Conservation (phyloP, 2,888 invertebrate genomes). For the Aphodius granarius region DNA sequence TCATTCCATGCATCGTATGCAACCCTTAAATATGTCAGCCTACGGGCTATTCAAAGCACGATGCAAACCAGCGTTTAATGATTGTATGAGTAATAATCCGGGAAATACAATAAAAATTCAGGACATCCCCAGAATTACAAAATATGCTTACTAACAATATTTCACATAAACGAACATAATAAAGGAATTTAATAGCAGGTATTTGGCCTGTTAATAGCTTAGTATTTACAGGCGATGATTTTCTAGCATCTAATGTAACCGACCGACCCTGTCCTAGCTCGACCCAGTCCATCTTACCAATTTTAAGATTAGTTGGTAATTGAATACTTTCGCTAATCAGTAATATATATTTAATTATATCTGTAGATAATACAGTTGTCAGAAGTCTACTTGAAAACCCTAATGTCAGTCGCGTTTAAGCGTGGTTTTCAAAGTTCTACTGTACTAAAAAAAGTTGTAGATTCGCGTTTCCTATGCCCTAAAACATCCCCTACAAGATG, state of each 20-base stretch:
- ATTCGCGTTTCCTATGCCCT: too few relatives aligned
- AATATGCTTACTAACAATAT: constrained; percentile 7
- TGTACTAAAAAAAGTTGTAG: too few relatives aligned
- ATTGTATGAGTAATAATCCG: background rate
- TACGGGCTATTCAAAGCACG: background rate
- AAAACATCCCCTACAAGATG: too few relatives aligned
- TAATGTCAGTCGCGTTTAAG: too few relatives aligned
- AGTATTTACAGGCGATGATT: constrained; percentile 16
- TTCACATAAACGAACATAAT: constrained; percentile 15
- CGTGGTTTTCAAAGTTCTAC: too few relatives aligned
- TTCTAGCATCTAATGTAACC: constrained; percentile 16
- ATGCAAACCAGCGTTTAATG: constrained; percentile 14
- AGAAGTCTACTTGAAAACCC: too few relatives aligned
- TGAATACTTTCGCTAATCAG: too few relatives aligned
- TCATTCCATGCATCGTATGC: background rate
- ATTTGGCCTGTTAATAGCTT: constrained; percentile 8
- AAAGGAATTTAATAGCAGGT: constrained; percentile 8
- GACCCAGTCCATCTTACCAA: background rate
- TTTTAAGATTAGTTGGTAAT: too few relatives aligned
- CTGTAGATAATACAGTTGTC: too few relatives aligned
- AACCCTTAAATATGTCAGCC: background rate
- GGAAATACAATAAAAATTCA: constrained; percentile 12
- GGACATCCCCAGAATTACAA: background rate
- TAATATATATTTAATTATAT: too few relatives aligned
- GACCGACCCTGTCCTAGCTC: constrained; percentile 2